A percentile compares a stretch with the other conserved stretches of the same genome.
phyloP scores from a whole-genome alignment of 1,140 invertebrate species.

The Cydia splendana region DNA sequence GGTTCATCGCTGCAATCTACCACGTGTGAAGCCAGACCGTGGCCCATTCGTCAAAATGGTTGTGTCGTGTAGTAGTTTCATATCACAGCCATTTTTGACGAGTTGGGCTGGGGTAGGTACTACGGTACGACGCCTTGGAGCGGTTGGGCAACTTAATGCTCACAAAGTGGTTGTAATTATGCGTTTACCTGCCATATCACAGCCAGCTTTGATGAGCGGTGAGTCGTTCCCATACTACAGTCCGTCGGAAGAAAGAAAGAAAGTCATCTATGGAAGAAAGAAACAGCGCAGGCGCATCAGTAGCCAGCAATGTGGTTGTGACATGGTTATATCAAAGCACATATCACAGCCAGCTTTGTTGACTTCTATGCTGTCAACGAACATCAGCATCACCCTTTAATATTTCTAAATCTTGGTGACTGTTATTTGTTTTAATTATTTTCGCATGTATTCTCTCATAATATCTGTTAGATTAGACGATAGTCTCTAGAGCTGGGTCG shows the following conservation, averaged over 20 bases:
- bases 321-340: slow-evolving; percentile 47
- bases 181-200: slow-evolving; percentile 68
- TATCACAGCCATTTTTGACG: slow-evolving; percentile 79
- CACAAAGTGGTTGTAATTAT: slow-evolving; percentile 72
- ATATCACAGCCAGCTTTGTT: slow-evolving; percentile 80
- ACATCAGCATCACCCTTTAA: neutral
- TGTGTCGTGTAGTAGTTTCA: slow-evolving; percentile 63
- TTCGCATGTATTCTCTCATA: neutral
- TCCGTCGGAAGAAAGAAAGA: no score
- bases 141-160: slow-evolving; percentile 46
- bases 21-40: slow-evolving; percentile 42
- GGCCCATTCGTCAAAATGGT: slow-evolving; percentile 75
- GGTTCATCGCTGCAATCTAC: slow-evolving; percentile 33
- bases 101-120: slow-evolving; percentile 65
- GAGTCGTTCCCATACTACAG: slow-evolving; percentile 34
- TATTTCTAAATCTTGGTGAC: neutral
- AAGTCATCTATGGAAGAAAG: neutral
- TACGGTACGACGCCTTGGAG: slow-evolving; percentile 12
- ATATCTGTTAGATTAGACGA: neutral
- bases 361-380: slow-evolving; percentile 53
- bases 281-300: slow-evolving; percentile 11
- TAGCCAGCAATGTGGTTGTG: slow-evolving; percentile 68
- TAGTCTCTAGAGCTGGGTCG: no score
- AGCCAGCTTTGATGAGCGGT: slow-evolving; percentile 79
- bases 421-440: neutral